Base-by-base conservation (phyloP, 2,113 vertebrate genomes). In the Petrocephalus zakoni region DNA sequence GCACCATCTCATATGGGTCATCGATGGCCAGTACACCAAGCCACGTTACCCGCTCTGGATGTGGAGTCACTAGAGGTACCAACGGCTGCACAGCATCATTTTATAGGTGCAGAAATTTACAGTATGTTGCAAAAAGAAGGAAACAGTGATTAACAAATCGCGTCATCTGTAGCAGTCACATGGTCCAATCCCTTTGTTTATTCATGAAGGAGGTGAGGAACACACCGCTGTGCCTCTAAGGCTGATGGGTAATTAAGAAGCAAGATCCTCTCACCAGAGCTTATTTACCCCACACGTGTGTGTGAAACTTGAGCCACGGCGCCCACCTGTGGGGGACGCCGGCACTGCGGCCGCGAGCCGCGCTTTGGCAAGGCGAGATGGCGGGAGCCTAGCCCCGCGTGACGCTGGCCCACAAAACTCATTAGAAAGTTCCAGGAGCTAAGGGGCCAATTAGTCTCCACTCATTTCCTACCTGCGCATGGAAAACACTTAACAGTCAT, bases 391-490 rank as follows among this genome's bases (percentile, higher is more conserved):
- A 55, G 85, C 85, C 56, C 21, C 15, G 25, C 87, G 37, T 87
- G 87, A 90, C 56, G 87, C 88, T 64, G 29, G 61, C 52, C 75
- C 75, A 56, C 11, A 64, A 90, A 91, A 90, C 90, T 92, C 90
- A 92, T 92, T 92, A 92, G 84, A 89, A 90, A 91, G 61, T 88
- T 89, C 51, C 82, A 87, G 51, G 90, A 93, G 91, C 91, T 92
- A 89, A 90, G 91, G 89, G 92, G 89, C 87, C 89, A 90, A 93
- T 93, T 91, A 92, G 90, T 82, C 72, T 19, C 89, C 85, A 88
- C 90, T 92, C 91, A 91, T 90, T 91, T 91, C 90, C 90, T 91
- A 90, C 90, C 88, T 91, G 91, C 19, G 78, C 90, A 84, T 87
- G 42, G 90, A 92, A 87, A 91, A 89, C 90, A 85, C 90, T 83